Percentiles rank a stretch among this genome's conserved stretches.
Conservation (phyloP, 2,888 invertebrate genomes). For the Bellardia pandia region DNA sequence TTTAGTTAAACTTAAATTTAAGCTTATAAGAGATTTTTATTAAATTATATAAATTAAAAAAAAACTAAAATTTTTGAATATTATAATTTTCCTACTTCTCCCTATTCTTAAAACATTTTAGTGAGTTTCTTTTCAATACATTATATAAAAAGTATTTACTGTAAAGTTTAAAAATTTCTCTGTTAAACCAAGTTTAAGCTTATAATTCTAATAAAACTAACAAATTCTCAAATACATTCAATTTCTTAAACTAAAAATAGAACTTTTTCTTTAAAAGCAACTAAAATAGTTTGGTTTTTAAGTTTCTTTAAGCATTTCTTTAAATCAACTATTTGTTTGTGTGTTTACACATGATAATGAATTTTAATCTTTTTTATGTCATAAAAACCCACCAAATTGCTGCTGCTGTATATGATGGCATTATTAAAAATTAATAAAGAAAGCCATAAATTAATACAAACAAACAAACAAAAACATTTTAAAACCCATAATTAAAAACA, state of each 20-base stretch:
- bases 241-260: neutral
- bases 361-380: slow-evolving; percentile 49
- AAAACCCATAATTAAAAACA: slow-evolving; percentile 46
- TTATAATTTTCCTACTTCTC: too few species aligned
- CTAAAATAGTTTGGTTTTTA: neutral
- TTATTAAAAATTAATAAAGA: slow-evolving; percentile 45
- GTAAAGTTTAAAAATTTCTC: neutral
- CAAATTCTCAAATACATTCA: too few species aligned
- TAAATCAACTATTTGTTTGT: neutral
- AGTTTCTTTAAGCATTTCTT: slow-evolving; percentile 19
- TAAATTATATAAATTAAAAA: too few species aligned
- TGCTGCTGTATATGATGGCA: slow-evolving; percentile 55
- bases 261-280: neutral
- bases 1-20: too few species aligned
- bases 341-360: slow-evolving; percentile 31
- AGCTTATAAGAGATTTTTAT: neutral
- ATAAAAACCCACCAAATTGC: slow-evolving; percentile 35
- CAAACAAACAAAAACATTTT: slow-evolving; percentile 3
- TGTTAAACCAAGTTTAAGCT: neutral
- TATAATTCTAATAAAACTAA: too few species aligned
- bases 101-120: too few species aligned
- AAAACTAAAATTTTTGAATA: neutral
- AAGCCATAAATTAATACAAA: slow-evolving; percentile 21
- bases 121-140: too few species aligned
- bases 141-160: neutral